Evolutionary conservation across 2,113 vertebrate species (phyloP).

Genomic region (Jaculus jaculus): DNA sequence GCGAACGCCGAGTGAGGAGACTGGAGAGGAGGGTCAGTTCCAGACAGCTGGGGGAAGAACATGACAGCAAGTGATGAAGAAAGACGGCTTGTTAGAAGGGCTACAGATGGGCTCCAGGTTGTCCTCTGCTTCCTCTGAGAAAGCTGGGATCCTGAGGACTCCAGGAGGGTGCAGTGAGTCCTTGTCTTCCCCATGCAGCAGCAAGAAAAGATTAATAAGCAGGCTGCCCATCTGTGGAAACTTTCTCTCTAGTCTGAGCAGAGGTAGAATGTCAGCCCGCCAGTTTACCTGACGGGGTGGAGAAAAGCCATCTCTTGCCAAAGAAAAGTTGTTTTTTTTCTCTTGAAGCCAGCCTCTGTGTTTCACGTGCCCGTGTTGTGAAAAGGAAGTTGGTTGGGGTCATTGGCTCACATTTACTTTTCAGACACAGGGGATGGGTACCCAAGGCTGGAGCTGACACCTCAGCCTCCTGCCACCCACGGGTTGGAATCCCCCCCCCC

Average conservation of each 20-base stretch:
- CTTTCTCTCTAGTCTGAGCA: constrained; percentile 15
- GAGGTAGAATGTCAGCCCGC: background rate
- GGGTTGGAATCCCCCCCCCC: background rate
- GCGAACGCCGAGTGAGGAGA: constrained; percentile 66
- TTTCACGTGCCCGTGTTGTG: constrained; percentile 79
- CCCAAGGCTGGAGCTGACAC: background rate
- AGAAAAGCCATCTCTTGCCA: constrained; percentile 78
- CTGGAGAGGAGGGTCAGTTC: background rate
- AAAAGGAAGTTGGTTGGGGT: constrained; percentile 83
- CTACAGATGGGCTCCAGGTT: background rate
- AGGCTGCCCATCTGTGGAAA: background rate
- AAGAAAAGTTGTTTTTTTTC: constrained; percentile 84
- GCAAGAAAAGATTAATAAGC: background rate
- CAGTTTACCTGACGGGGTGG: constrained; percentile 80
- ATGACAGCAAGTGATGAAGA: background rate
- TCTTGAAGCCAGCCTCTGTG: constrained; percentile 81
- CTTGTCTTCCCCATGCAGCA: background rate
- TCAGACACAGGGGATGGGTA: constrained; percentile 50
- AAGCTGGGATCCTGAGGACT: background rate
- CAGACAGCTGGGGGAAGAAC: background rate
- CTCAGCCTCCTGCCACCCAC: background rate
- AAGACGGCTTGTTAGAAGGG: background rate
- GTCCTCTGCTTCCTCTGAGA: background rate
- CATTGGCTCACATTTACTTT: constrained; percentile 84
- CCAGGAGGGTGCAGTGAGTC: background rate